A percentile compares a stretch with the other conserved stretches of the same genome.
phyloP scores from a whole-genome alignment of 2,797 vertebrate genomes.

The Halcyon badia region DNA sequence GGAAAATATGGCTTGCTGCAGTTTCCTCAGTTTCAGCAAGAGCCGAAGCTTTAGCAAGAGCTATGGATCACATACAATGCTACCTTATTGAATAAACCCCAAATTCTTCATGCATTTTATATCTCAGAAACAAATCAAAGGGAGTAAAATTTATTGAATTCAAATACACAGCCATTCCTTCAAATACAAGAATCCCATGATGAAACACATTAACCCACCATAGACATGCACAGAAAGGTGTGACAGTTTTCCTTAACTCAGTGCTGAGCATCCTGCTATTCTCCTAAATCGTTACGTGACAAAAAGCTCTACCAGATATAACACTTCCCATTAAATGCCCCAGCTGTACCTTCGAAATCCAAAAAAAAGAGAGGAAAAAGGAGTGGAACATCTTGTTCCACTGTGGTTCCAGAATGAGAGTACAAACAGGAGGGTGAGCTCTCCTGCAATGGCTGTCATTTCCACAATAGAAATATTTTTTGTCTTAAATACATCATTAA shows the following conservation, averaged over 20 bases:
- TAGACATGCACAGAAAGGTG: neutral
- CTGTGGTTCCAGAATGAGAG: neutral
- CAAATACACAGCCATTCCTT: neutral
- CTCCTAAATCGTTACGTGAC: neutral
- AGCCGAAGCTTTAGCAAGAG: neutral
- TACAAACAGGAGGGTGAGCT: neutral
- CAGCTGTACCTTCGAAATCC: neutral
- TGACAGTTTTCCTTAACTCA: neutral
- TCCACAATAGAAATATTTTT: neutral
- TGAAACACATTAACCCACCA: neutral
- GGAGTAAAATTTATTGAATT: neutral
- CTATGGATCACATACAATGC: neutral
- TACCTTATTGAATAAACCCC: neutral
- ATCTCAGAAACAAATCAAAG: neutral
- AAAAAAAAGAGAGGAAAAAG: neutral
- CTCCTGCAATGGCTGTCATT: neutral
- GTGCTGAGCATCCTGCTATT: neutral
- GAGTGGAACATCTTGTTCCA: neutral
- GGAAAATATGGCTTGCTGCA: neutral
- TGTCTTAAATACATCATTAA: neutral
- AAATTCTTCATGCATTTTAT: neutral
- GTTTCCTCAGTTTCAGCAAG: neutral
- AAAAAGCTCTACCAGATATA: neutral
- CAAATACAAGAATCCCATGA: neutral
- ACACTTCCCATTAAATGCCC: neutral